Evolutionary conservation across 2,797 vertebrate genomes (phyloP).

Genomic region (Sebastes diploproa): DNA sequence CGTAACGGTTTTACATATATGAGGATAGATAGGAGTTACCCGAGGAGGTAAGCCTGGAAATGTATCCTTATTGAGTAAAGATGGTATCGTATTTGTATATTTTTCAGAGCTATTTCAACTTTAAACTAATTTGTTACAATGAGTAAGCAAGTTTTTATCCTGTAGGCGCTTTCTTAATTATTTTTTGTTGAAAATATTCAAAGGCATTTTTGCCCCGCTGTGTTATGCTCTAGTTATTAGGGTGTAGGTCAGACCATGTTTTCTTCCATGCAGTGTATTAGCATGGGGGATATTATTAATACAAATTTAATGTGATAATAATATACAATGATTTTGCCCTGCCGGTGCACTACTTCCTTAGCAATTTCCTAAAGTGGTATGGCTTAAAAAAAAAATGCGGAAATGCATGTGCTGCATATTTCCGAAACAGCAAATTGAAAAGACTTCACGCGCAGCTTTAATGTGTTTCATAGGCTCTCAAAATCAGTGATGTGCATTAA

Average conservation of each 20-base stretch:
- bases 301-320: conserved; percentile 24
- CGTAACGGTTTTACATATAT: background rate
- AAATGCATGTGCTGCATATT: conserved; percentile 43
- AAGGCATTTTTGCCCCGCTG: conserved; percentile 10
- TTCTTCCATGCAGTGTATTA: background rate
- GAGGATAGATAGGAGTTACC: background rate
- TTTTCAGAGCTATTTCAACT: background rate
- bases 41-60: background rate
- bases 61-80: background rate
- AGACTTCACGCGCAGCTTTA: conserved; percentile 30
- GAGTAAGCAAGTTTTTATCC: conserved; percentile 12
- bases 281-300: conserved; percentile 10
- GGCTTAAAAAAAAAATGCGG: conserved; percentile 40
- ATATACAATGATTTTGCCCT: conserved; percentile 5
- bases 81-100: background rate
- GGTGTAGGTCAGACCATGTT: background rate
- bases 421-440: conserved; percentile 38
- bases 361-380: conserved; percentile 36
- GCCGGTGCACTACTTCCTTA: background rate
- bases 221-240: conserved; percentile 20
- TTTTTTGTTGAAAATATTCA: conserved; percentile 5
- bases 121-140: conserved; percentile 24
- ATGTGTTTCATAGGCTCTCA: conserved; percentile 48
- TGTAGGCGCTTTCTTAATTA: conserved; percentile 1
- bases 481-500: conserved; percentile 64